Conservation (phyloP, 2,888 invertebrate genomes). For the Opisthograptis luteolata region DNA sequence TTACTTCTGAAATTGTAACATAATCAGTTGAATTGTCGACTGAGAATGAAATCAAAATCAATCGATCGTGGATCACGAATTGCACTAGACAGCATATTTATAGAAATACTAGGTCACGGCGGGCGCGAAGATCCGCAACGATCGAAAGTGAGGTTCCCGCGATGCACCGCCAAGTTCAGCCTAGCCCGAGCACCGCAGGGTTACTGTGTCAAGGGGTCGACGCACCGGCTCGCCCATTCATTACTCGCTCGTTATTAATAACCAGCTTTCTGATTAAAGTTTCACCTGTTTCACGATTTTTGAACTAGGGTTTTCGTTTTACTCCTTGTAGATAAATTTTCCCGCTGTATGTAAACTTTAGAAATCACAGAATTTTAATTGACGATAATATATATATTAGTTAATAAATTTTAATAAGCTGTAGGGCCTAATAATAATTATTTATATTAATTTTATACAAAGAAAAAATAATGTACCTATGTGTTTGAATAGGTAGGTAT, state of each 20-base stretch:
- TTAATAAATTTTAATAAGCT: too few species aligned
- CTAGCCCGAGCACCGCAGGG: constrained; percentile 48
- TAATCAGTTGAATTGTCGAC: too few species aligned
- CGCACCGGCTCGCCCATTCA: constrained; percentile 47
- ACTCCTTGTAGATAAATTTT: too few species aligned
- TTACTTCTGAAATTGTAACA: too few species aligned
- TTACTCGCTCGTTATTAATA: constrained; percentile 38
- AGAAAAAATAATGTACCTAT: too few species aligned
- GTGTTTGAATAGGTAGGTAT: too few species aligned
- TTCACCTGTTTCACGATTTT: constrained; percentile 8
- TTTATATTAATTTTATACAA: too few species aligned
- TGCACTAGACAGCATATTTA: constrained; percentile 30
- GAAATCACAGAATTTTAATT: too few species aligned
- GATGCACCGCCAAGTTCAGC: constrained; percentile 59
- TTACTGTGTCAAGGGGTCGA: constrained; percentile 71
- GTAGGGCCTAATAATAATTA: too few species aligned
- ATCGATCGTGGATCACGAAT: constrained; percentile 21
- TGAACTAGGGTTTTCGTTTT: background rate
- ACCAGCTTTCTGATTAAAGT: constrained; percentile 36
- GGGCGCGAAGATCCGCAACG: constrained; percentile 60
- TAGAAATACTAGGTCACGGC: constrained; percentile 45
- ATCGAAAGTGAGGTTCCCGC: constrained; percentile 73
- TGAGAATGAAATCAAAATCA: background rate
- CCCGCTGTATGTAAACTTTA: too few species aligned
- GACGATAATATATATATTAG: too few species aligned